Conservation (phyloP, 2,113 vertebrate species). For the Epinephelus cyanopodus region DNA sequence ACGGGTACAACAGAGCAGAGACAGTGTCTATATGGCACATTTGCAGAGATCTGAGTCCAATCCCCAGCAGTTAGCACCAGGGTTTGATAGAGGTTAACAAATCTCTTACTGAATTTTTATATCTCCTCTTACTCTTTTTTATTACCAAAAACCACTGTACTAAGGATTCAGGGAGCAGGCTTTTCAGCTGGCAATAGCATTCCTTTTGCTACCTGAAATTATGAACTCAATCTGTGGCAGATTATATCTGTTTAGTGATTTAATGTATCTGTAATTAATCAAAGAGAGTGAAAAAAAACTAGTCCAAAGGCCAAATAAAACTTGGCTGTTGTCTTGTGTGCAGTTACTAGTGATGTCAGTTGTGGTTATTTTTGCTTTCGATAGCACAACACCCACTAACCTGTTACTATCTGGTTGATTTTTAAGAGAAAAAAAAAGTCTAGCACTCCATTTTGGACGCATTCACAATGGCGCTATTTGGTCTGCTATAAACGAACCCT, state of each 20-base stretch:
- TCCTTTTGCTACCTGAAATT: neutral
- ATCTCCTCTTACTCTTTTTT: neutral
- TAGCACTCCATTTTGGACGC: too few relatives aligned
- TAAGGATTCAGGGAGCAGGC: neutral
- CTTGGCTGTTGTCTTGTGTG: neutral
- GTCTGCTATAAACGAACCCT: too few relatives aligned
- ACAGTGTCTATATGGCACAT: neutral
- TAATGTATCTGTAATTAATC: neutral
- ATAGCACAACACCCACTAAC: too few relatives aligned
- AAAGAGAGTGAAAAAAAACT: neutral
- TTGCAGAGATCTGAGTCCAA: neutral
- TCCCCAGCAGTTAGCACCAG: neutral
- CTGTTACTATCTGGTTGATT: too few relatives aligned
- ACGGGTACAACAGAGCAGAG: neutral
- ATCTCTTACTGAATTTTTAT: neutral
- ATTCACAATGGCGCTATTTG: too few relatives aligned
- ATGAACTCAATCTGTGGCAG: neutral
- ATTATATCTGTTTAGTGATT: neutral
- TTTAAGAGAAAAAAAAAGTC: too few relatives aligned
- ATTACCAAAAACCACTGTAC: neutral
- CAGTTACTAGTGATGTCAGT: too few relatives aligned
- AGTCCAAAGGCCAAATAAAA: neutral
- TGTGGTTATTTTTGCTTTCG: too few relatives aligned
- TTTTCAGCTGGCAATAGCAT: neutral
- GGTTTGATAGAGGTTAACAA: neutral